A percentile compares a stretch with the other conserved stretches of the same genome.
Conservation (phyloP, 2,113 vertebrate species). For the Saimiri boliviensis region DNA sequence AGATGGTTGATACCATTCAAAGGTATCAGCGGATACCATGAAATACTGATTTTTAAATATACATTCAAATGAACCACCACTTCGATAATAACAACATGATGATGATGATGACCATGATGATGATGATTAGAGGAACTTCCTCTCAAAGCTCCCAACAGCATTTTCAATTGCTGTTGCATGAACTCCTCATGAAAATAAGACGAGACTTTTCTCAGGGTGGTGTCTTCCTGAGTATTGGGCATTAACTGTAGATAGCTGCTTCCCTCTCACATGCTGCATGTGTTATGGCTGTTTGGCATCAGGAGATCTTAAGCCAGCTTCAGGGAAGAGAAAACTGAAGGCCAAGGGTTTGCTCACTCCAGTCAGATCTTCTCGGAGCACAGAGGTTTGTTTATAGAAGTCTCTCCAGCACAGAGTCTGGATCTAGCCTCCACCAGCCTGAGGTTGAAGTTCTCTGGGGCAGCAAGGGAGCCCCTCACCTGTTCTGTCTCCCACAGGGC, state of each 20-base stretch:
- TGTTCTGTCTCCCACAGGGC: slow-evolving; percentile 63
- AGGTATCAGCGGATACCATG: neutral
- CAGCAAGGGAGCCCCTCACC: neutral
- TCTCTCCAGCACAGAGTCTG: neutral
- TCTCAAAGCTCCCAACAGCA: neutral
- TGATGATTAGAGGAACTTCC: neutral
- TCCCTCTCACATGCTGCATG: neutral
- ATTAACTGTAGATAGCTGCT: neutral
- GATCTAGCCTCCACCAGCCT: neutral
- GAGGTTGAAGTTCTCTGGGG: neutral
- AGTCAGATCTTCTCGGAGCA: neutral
- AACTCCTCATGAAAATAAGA: neutral
- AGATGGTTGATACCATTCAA: neutral
- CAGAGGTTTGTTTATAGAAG: neutral
- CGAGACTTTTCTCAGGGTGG: neutral
- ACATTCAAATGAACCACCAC: neutral
- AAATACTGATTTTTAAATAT: neutral
- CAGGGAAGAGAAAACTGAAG: neutral
- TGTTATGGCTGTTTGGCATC: neutral
- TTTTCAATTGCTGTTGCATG: neutral
- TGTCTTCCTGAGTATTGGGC: neutral
- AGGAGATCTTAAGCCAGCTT: neutral
- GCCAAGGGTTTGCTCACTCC: neutral
- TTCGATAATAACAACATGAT: neutral
- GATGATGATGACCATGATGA: neutral